Percentiles rank a stretch among this genome's conserved stretches.
Evolutionary conservation across 2,113 vertebrate genomes (phyloP).

Genomic region (Neolamprologus modestus): DNA sequence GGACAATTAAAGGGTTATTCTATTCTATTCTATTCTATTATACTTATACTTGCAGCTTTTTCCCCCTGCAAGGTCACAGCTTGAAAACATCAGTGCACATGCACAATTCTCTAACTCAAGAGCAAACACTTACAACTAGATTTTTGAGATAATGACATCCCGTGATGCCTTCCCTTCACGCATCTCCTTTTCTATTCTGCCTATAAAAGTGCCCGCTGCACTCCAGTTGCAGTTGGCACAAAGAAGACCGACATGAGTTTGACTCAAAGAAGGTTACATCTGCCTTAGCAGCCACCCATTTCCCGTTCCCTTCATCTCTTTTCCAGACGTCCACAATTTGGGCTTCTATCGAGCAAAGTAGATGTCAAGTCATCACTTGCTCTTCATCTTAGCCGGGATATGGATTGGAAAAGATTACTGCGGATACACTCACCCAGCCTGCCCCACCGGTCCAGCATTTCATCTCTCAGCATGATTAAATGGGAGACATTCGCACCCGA

Average conservation of each 20-base stretch:
- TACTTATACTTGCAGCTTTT: background rate
- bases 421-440: conserved; percentile 28
- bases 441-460: conserved; percentile 22
- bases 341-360: conserved; percentile 30
- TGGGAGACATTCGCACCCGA: conserved; percentile 51
- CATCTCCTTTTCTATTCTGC: background rate
- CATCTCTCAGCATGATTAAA: conserved; percentile 61
- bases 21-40: background rate
- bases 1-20: too few species aligned
- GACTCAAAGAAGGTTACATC: conserved; percentile 5
- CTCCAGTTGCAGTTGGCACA: conserved; percentile 1
- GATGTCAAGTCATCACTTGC: conserved; percentile 26
- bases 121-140: background rate
- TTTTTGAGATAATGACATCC: background rate
- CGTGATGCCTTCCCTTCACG: background rate
- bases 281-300: background rate
- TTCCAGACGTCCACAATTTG: background rate
- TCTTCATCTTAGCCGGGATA: conserved; percentile 24
- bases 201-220: background rate
- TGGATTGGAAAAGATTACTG: conserved; percentile 47
- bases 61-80: background rate
- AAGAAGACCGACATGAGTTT: background rate
- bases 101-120: background rate
- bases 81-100: background rate
- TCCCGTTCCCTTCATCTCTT: background rate